Percentiles rank a stretch among this genome's conserved stretches.
phyloP scores from a whole-genome alignment of 2,113 vertebrate species.

The Tetrao urogallus region DNA sequence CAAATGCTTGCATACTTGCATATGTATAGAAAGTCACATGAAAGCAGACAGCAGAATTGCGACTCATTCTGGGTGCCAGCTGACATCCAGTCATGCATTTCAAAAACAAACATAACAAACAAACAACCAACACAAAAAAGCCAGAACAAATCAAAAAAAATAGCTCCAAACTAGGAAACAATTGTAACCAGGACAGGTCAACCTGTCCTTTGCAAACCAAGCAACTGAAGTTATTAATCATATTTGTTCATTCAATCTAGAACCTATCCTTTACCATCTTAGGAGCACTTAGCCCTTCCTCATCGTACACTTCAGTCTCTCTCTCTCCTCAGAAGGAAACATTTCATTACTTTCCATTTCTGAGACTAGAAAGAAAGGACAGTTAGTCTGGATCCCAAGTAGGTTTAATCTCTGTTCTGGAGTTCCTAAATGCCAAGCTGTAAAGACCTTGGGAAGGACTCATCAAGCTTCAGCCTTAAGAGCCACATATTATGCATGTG shows the following conservation, averaged over 20 bases:
- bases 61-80: background rate
- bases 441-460: background rate
- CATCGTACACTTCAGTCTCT: background rate
- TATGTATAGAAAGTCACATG: background rate
- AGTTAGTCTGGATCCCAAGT: background rate
- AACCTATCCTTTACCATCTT: background rate
- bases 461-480: background rate
- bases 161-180: background rate
- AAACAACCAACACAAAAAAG: background rate
- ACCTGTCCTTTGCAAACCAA: background rate
- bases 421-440: background rate
- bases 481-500: background rate
- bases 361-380: background rate
- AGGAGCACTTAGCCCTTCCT: background rate
- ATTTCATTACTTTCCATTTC: background rate
- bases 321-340: background rate
- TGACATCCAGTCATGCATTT: background rate
- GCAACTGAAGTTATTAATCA: background rate
- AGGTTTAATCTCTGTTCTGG: background rate
- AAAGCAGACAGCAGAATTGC: background rate
- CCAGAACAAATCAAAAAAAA: background rate
- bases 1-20: background rate
- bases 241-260: background rate
- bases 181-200: background rate
- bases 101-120: background rate